Base-by-base conservation (phyloP, 1,140 invertebrate species). In the Apocrypta bakeri region DNA sequence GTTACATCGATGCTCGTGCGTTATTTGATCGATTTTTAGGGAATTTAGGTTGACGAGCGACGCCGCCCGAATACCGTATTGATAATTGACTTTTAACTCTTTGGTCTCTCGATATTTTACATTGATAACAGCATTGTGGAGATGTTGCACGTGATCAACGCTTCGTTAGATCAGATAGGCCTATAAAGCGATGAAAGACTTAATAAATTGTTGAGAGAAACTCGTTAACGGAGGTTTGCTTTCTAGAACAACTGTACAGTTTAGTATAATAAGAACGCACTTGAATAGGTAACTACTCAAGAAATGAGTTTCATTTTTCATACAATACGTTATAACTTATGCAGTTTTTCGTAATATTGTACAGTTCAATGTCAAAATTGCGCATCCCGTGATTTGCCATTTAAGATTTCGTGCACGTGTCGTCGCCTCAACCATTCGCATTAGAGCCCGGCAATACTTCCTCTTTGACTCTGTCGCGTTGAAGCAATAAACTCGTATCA, bases 31-130 rank as follows among this genome's bases (percentile, higher is more conserved):
- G 25, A 81, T 72, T 81, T 81, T 75, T 81, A 27, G 31, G 9
- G 79, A 73, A 81, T 81, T 81, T 66, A 74, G 79, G 71, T 81
- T 81, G 71, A 81, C 25, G 69, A 33, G 71, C 37, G 24, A 66
- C 27, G 27, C 11, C 3, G 25, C 4, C 2, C 61, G 1, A 7
- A 24, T 66, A 73, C 71, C 79, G 79, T 81, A 17, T 66, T 71
- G 68, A 79, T 40, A 21, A 63, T 27, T 27, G 37, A 48, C 24
- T 79, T 56, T 66, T n/a, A 40, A 79, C 69, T 77, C 24, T 64
- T 66, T n/a, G n/a, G 14, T 24, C 24, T 6, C 9, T 63, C 24
- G 61, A 25, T 4, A 24, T 24, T 63, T 63, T 24, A 63, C 61
- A n/a, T 4, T 25, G 61, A n/a, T n/a, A n/a, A 63, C 21, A n/a